Conservation (phyloP, 1,140 invertebrate species). For the Drosophila mayri region DNA sequence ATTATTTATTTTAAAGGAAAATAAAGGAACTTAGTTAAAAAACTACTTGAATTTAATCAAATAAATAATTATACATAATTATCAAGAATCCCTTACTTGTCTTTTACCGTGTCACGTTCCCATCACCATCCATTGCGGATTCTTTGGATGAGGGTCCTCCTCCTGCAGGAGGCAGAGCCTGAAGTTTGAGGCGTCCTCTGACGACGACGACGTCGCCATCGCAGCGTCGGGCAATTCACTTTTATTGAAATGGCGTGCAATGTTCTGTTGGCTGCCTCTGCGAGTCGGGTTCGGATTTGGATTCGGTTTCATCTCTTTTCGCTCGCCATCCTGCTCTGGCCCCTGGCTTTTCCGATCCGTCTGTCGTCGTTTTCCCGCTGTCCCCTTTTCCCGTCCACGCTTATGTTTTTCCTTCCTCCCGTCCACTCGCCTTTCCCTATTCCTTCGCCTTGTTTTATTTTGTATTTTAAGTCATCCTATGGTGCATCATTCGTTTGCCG, state of each 20-base stretch:
- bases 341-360: conserved; percentile 55
- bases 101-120: conserved; percentile 22
- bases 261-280: conserved; percentile 65
- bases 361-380: conserved; percentile 22
- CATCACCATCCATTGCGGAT: conserved; percentile 59
- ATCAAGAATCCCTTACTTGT: background rate
- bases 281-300: conserved; percentile 53
- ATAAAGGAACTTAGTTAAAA: too few relatives aligned
- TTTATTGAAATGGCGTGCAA: conserved; percentile 84
- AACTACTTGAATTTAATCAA: too few relatives aligned
- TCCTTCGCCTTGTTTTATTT: conserved; percentile 72
- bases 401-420: conserved; percentile 22
- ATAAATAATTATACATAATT: too few relatives aligned
- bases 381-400: conserved; percentile 6
- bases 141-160: conserved; percentile 54
- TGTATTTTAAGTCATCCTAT: conserved; percentile 78
- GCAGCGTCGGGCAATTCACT: conserved; percentile 78
- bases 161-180: conserved; percentile 41
- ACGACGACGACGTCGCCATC: conserved; percentile 39
- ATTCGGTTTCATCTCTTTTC: conserved; percentile 50
- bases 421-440: conserved; percentile 25
- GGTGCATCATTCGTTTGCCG: conserved; percentile 77
- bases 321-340: conserved; percentile 44
- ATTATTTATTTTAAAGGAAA: too few relatives aligned
- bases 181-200: conserved; percentile 69